Conservation (phyloP, 2,888 invertebrate species). For the Muschampia staudingeri region DNA sequence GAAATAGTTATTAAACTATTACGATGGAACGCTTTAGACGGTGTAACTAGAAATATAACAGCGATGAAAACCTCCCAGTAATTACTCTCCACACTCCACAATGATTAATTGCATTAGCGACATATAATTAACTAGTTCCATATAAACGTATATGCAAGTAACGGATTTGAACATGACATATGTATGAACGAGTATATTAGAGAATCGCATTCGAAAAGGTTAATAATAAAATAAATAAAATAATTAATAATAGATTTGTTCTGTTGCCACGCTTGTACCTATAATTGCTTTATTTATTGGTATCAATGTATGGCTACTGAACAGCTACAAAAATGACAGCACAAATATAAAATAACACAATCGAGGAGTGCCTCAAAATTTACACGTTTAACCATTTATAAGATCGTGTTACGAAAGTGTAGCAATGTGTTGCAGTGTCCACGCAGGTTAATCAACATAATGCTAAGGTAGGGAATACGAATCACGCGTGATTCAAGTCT, state of each 20-base stretch:
- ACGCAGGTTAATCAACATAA: constrained; percentile 75
- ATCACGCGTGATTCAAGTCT: constrained; percentile 55
- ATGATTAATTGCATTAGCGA: constrained; percentile 44
- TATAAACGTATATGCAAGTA: constrained; percentile 6
- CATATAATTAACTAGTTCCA: constrained; percentile 41
- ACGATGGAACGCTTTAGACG: constrained; percentile 30
- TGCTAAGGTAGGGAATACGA: constrained; percentile 60
- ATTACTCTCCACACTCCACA: constrained; percentile 43
- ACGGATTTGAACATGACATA: constrained; percentile 21
- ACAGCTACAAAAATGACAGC: neutral
- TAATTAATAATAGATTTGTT: too few species aligned
- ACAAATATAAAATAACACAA: constrained; percentile 58
- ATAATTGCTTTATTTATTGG: too few species aligned
- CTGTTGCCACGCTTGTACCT: too few species aligned
- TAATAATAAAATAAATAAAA: neutral
- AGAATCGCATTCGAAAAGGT: neutral
- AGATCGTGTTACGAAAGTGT: constrained; percentile 55
- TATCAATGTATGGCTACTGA: too few species aligned
- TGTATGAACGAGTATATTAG: neutral
- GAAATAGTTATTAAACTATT: constrained; percentile 40
- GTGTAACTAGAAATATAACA: constrained; percentile 38
- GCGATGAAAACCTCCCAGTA: constrained; percentile 41
- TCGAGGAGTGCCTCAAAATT: constrained; percentile 55
- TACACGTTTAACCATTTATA: constrained; percentile 62
- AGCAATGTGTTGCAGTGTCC: constrained; percentile 68